Evolutionary conservation across 1,140 invertebrate species (phyloP).

Genomic region (Drosophila melanica): DNA sequence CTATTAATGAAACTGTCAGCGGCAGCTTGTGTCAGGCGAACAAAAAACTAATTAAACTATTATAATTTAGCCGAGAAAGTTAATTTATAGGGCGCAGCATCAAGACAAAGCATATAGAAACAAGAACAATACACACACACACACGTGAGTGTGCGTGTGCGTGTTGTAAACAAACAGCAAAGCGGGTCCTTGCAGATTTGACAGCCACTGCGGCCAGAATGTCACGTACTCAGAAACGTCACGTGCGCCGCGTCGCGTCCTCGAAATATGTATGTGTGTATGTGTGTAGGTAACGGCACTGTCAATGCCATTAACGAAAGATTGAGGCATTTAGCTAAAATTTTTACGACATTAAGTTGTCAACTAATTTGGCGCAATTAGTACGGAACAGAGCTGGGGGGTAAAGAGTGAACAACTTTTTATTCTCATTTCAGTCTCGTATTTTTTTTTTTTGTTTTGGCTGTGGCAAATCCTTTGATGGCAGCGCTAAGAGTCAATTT

Average conservation of each 20-base stretch:
- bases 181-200: conserved; percentile 62
- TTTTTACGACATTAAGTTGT: conserved; percentile 82
- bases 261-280: conserved; percentile 21
- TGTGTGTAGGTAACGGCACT: conserved; percentile 50
- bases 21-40: conserved; percentile 40
- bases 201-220: conserved; percentile 48
- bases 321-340: conserved; percentile 79
- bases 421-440: neutral
- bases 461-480: conserved; percentile 70
- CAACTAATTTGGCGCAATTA: conserved; percentile 79
- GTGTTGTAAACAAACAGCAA: conserved; percentile 56
- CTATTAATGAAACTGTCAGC: conserved; percentile 72
- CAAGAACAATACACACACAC: conserved; percentile 7
- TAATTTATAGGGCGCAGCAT: conserved; percentile 67
- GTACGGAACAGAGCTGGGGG: conserved; percentile 40
- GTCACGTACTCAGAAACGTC: conserved; percentile 68
- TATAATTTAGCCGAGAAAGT: conserved; percentile 74
- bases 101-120: conserved; percentile 35
- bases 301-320: conserved; percentile 79
- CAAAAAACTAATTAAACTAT: conserved; percentile 80
- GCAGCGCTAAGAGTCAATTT: conserved; percentile 72
- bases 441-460: conserved; percentile 1
- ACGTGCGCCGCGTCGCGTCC: conserved; percentile 53
- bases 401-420: conserved; percentile 39
- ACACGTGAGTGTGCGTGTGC: neutral